phyloP scores from a whole-genome alignment of 2,888 invertebrate genomes.

The Nephrotoma flavescens region DNA sequence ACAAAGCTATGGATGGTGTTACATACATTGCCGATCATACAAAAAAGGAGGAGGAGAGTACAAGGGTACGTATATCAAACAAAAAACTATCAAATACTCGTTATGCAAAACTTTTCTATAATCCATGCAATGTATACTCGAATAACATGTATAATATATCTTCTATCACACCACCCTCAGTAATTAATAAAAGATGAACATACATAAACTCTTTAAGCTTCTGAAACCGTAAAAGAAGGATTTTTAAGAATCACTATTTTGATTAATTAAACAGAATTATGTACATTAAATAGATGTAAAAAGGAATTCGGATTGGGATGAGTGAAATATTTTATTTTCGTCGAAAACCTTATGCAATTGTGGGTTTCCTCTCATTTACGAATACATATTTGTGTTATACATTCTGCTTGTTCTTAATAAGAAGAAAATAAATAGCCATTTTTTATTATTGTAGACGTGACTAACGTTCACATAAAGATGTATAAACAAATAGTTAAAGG shows the following conservation, averaged over 20 bases:
- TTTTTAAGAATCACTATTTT: neutral
- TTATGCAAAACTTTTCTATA: neutral
- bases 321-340: neutral
- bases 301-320: neutral
- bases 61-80: constrained; percentile 45
- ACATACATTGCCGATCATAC: constrained; percentile 88
- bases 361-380: neutral
- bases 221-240: neutral
- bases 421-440: too few relatives aligned
- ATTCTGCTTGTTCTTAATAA: too few relatives aligned
- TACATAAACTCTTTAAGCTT: neutral
- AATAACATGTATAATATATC: neutral
- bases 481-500: too few relatives aligned
- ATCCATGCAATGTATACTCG: neutral
- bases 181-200: neutral
- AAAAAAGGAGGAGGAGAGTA: constrained; percentile 80
- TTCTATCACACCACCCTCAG: neutral
- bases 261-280: neutral
- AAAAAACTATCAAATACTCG: neutral
- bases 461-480: too few relatives aligned
- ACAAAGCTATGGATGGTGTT: constrained; percentile 85
- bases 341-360: neutral
- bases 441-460: too few relatives aligned
- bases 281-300: neutral
- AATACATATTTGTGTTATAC: neutral